A percentile compares a stretch with the other conserved stretches of the same genome.
phyloP scores from a whole-genome alignment of 2,888 invertebrate species.

The Leucoma salicis region DNA sequence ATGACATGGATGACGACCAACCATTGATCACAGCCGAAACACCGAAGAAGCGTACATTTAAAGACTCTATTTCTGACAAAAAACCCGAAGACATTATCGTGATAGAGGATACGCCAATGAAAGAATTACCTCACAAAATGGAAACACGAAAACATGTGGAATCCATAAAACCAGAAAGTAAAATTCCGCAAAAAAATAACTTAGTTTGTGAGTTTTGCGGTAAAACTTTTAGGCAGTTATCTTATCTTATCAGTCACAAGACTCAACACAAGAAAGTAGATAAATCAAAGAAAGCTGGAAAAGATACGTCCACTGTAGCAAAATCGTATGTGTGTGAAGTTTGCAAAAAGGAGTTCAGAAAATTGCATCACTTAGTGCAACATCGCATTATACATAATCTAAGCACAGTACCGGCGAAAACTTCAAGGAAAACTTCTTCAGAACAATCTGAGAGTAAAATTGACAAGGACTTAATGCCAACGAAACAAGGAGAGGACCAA shows the following conservation, averaged over 20 bases:
- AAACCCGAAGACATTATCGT: constrained; percentile 52
- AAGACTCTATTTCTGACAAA: constrained; percentile 36
- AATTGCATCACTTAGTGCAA: constrained; percentile 74
- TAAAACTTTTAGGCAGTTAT: constrained; percentile 72
- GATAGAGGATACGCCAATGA: constrained; percentile 58
- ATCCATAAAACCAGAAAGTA: constrained; percentile 40
- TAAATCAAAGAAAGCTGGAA: constrained; percentile 53
- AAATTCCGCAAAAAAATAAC: constrained; percentile 33
- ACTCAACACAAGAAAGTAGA: constrained; percentile 62
- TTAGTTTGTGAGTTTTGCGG: constrained; percentile 72
- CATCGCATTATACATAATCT: constrained; percentile 70
- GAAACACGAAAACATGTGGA: constrained; percentile 43
- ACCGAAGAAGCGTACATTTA: constrained; percentile 51
- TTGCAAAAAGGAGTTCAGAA: constrained; percentile 74
- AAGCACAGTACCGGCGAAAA: constrained; percentile 38
- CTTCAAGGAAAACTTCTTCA: constrained; percentile 57
- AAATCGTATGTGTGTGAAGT: constrained; percentile 67
- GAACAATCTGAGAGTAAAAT: constrained; percentile 56
- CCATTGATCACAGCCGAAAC: constrained; percentile 28
- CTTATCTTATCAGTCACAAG: constrained; percentile 71
- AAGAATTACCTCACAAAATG: constrained; percentile 36
- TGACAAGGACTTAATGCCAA: constrained; percentile 37
- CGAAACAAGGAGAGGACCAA: constrained; percentile 56
- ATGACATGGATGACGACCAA: constrained; percentile 51
- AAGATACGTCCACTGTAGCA: constrained; percentile 25